Conservation (phyloP, 2,113 vertebrate species). For the Prunella himalayana region DNA sequence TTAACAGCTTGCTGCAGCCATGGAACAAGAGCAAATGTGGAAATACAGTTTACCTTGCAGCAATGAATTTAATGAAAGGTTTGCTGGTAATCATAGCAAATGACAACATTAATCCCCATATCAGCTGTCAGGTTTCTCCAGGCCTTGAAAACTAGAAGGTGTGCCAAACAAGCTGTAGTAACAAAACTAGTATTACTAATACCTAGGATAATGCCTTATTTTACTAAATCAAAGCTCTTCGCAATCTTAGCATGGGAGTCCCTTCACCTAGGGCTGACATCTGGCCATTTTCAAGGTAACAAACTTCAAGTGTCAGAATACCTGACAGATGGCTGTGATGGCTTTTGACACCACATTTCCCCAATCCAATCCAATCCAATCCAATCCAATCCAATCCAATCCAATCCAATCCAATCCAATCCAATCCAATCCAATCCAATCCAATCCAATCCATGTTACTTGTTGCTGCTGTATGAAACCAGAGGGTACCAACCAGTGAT, state of each 20-base stretch:
- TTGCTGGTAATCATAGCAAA: slow-evolving; percentile 40
- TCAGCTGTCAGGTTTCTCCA: slow-evolving; percentile 19
- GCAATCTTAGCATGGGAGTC: not conserved
- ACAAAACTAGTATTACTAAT: not conserved
- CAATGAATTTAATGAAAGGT: slow-evolving; percentile 21
- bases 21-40: not conserved
- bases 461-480: not conserved
- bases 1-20: not conserved
- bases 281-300: not conserved
- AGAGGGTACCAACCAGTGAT: not conserved
- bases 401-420: not conserved
- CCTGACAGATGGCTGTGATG: not conserved
- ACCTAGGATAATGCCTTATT: not conserved
- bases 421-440: not conserved
- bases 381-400: not conserved
- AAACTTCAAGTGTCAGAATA: not conserved
- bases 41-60: slow-evolving; percentile 25
- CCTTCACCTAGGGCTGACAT: not conserved
- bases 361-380: not conserved
- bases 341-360: not conserved
- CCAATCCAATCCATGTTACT: not conserved
- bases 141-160: not conserved
- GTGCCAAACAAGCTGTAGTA: not conserved
- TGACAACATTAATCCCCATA: slow-evolving; percentile 5
- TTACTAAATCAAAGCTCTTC: not conserved